A percentile compares a stretch with the other conserved stretches of the same genome.
Evolutionary conservation across 2,888 invertebrate species (phyloP).

Genomic region (Bellardia bayeri): DNA sequence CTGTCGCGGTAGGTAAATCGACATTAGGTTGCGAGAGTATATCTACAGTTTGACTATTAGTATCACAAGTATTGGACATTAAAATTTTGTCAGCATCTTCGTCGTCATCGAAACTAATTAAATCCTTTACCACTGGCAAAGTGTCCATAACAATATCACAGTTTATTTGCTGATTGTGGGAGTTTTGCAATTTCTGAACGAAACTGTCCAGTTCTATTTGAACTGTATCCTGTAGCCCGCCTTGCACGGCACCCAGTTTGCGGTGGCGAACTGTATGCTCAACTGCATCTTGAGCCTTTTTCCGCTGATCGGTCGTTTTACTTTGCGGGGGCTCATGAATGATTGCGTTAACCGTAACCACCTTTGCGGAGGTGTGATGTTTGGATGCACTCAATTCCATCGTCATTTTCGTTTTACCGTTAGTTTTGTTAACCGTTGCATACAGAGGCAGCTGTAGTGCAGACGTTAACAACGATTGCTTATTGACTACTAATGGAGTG

Average conservation of each 20-base stretch:
- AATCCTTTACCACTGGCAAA: conserved; percentile 78
- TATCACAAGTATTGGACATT: conserved; percentile 62
- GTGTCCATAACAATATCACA: conserved; percentile 76
- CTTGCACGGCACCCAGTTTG: conserved; percentile 72
- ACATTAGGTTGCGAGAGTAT: conserved; percentile 78
- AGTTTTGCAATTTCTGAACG: conserved; percentile 27
- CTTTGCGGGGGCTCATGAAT: conserved; percentile 21
- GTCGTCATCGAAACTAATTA: conserved; percentile 83
- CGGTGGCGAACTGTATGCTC: conserved; percentile 56
- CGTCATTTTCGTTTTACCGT: conserved; percentile 53
- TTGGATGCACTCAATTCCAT: conserved; percentile 44
- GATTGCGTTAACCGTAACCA: conserved; percentile 28
- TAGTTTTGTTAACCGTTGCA: conserved; percentile 81
- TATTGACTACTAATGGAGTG: conserved; percentile 52
- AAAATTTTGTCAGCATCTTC: conserved; percentile 52
- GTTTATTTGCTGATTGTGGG: conserved; percentile 67
- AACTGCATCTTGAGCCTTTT: background rate
- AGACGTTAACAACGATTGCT: conserved; percentile 51
- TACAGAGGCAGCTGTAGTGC: conserved; percentile 75
- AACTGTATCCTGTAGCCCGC: conserved; percentile 69
- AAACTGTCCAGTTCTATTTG: conserved; percentile 56
- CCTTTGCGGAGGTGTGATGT: conserved; percentile 33
- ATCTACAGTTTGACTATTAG: conserved; percentile 75
- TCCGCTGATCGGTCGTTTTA: background rate
- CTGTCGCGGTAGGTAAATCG: conserved; percentile 66